Evolutionary conservation across 2,888 invertebrate genomes (phyloP).

Genomic region (Cantharis lateralis): DNA sequence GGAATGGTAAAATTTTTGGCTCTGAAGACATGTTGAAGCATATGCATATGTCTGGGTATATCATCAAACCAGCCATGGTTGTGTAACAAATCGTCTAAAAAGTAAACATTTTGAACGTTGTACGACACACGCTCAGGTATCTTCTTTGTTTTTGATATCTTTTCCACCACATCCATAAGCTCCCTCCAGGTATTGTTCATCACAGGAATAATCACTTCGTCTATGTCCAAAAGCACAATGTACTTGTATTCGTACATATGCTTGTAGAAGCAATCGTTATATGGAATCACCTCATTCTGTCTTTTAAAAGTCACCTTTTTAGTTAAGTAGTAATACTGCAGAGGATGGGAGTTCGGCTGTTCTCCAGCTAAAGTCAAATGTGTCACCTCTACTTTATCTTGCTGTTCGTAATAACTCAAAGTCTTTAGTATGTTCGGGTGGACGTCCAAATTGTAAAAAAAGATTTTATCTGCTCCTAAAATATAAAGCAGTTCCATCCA

Average conservation of each 20-base stretch:
- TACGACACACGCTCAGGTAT: constrained; percentile 75
- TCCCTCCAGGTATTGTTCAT: constrained; percentile 73
- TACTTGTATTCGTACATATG: constrained; percentile 84
- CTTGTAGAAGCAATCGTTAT: constrained; percentile 91
- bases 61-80: constrained; percentile 77
- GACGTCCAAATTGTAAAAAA: constrained; percentile 83
- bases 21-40: constrained; percentile 90
- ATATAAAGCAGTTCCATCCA: constrained; percentile 86
- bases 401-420: constrained; percentile 50
- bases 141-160: constrained; percentile 60
- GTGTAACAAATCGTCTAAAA: constrained; percentile 81
- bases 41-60: constrained; percentile 85
- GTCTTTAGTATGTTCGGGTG: constrained; percentile 85
- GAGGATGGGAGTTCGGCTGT: constrained; percentile 80
- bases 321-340: constrained; percentile 81
- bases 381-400: constrained; percentile 65
- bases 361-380: constrained; percentile 82
- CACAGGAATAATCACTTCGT: constrained; percentile 62
- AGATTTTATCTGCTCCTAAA: constrained; percentile 85
- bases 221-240: constrained; percentile 75
- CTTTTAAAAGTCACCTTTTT: constrained; percentile 86
- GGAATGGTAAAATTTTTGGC: constrained; percentile 91
- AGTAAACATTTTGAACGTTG: constrained; percentile 91
- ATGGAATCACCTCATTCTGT: constrained; percentile 89
- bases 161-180: constrained; percentile 71